A percentile compares a stretch with the other conserved stretches of the same genome.
Conservation (phyloP, 2,888 invertebrate species). For the Willowsia nigromaculata region DNA sequence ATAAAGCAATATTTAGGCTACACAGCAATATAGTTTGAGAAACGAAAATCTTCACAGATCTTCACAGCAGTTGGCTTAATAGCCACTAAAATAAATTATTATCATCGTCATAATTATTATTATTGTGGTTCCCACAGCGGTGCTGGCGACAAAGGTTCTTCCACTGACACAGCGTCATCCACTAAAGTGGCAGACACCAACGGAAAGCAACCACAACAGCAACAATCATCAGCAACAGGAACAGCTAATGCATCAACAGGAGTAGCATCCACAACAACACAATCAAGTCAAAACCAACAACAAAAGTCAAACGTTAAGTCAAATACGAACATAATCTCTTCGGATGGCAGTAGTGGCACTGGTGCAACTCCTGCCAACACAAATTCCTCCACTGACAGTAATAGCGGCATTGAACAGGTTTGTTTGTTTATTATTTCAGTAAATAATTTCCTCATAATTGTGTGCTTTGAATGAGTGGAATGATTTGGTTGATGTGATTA, state of each 20-base stretch:
- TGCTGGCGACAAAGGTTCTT: slow-evolving; percentile 41
- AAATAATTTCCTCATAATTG: slow-evolving; percentile 23
- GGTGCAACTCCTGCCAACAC: slow-evolving; percentile 6
- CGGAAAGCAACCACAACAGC: slow-evolving; percentile 43
- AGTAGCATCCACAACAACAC: slow-evolving; percentile 25
- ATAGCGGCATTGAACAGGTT: slow-evolving; percentile 60
- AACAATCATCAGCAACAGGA: neutral
- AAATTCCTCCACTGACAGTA: neutral
- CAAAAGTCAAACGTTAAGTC: slow-evolving; percentile 68
- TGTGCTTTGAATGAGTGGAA: neutral
- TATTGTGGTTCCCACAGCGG: slow-evolving; percentile 39
- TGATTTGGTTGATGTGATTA: neutral
- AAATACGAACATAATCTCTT: neutral
- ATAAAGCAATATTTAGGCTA: neutral
- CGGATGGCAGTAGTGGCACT: neutral
- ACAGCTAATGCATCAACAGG: neutral
- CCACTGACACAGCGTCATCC: slow-evolving; percentile 7
- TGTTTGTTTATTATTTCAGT: slow-evolving; percentile 32
- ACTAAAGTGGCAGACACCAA: slow-evolving; percentile 48
- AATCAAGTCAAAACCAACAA: slow-evolving; percentile 62
- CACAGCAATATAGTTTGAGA: neutral
- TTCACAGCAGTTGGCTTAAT: neutral
- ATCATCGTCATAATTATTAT: slow-evolving; percentile 20
- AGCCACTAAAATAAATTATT: slow-evolving; percentile 2
- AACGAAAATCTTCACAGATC: neutral